Evolutionary conservation across 2,888 invertebrate species (phyloP), one percentile per base, ranked within the genome.

Genomic region (Pyralis farinalis): DNA sequence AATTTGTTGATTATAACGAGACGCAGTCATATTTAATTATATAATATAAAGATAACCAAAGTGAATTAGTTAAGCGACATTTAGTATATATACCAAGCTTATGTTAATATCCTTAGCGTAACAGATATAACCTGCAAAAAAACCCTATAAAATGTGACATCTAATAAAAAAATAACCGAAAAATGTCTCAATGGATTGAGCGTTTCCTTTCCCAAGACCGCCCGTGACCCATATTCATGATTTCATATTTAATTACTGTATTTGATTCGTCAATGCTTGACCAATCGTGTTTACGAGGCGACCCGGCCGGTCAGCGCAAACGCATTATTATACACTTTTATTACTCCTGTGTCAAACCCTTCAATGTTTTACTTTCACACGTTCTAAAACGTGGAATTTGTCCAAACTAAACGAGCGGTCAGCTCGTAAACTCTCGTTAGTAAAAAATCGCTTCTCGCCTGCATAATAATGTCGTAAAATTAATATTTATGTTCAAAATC

Each of bases 381-480:
- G 83, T 85, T 83, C 72, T 77, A 71, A 82, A 78, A 80, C 57
- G 52, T 67, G 63, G 73, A 71, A 76, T 82, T 77, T 75, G 75
- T 74, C 73, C 60, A 63, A 70, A 65, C 60, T 43, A 53, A 72
- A 76, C 68, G 73, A 77, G 64, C 68, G 74, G 75, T 70, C 77
- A 70, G 60, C 69, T 79, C 81, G 63, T 85, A 79, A 85, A 84
- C 55, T 44, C 63, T 73, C 55, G 69, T 71, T 71, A 77, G 60
- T 67, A 61, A 63, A 67, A 68, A 55, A 62, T 54, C 59, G 52
- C 63, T 67, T 60, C 52, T 55, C 50, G 61, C 63, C 53, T 55
- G 82, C 65, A 85, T 86, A 84, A 83, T 83, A 79, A 73, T 74
- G 74, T 76, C 80, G 82, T 86, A 83, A 87, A 85, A 80, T 63